Percentiles rank a stretch among this genome's conserved stretches.
These are phyloP conservation scores for Nasonia oneida DNA, from an alignment of 2,888 invertebrate genomes.

Conservation along the genomic window DNA sequence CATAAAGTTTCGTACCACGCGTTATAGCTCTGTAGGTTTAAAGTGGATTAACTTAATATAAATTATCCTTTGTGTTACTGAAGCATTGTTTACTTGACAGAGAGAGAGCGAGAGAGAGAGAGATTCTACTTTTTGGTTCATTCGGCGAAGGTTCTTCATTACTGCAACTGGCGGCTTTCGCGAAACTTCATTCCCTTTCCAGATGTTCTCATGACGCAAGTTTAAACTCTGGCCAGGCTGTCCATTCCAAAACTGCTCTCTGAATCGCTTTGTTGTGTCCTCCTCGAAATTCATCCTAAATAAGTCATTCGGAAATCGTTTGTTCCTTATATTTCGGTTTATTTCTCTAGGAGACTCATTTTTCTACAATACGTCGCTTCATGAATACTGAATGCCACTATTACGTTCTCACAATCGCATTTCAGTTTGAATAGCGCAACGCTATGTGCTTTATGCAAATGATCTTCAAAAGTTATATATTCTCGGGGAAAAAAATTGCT, in stretches of 20 bases:
- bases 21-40: neutral
- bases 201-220: slow-evolving; percentile 30
- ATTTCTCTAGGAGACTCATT: no score
- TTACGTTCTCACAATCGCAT: no score
- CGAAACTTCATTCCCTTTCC: slow-evolving; percentile 37
- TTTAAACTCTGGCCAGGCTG: slow-evolving; percentile 39
- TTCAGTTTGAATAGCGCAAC: no score
- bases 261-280: slow-evolving; percentile 34
- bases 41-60: slow-evolving; percentile 29
- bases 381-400: no score
- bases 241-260: slow-evolving; percentile 30
- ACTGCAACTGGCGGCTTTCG: slow-evolving; percentile 44
- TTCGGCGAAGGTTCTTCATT: slow-evolving; percentile 9
- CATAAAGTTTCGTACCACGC: neutral
- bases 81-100: slow-evolving; percentile 32
- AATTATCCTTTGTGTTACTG: slow-evolving; percentile 4
- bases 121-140: slow-evolving; percentile 33
- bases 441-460: neutral
- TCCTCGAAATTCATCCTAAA: slow-evolving; percentile 10
- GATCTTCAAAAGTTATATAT: neutral
- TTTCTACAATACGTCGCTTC: no score
- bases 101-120: neutral
- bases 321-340: neutral
- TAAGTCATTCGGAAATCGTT: slow-evolving; percentile 3
- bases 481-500: neutral